Base-by-base conservation (phyloP, 2,888 invertebrate species). In the Parascotia fuliginaria region DNA sequence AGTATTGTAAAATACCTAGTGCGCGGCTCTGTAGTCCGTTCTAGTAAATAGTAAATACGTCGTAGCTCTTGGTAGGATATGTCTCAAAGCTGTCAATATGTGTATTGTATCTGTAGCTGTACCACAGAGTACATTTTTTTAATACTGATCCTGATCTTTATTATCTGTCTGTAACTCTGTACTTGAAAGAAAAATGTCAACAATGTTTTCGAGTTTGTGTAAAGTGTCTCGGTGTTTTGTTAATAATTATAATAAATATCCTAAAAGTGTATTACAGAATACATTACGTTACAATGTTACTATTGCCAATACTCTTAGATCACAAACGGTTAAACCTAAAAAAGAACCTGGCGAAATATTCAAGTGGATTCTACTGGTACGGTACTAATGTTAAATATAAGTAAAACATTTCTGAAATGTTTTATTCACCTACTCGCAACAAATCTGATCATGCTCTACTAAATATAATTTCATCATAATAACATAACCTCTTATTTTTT, bases 361-460 rank as follows among this genome's bases (percentile, higher is more conserved):
- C 57, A 90, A 91, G 75, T 91, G 89, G 89, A 71, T 91, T 14
- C 69, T 91, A 52, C 54, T 90, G 85, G 90, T 90, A 65, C 70
- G 76, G 42, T 56, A 22, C 44, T 19, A 19, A 16, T 5, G 9
- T 3, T 19, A 3, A 15, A 9, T 0, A 11, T 19, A 7, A 9
- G 1, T 19, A 19, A 19, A 3, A 19, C 19, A 19, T 3, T n/a
- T n/a, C n/a, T n/a, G n/a, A n/a, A n/a, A n/a, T n/a, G n/a, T n/a
- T n/a, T n/a, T n/a, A n/a, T n/a, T n/a, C n/a, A n/a, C n/a, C n/a
- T n/a, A n/a, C n/a, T n/a, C n/a, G n/a, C n/a, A 19, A 19, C 19
- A 19, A 19, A 3, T 19, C 19, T 19, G 5, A 19, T 19, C 19
- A 19, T 19, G 19, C 19, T n/a, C n/a, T n/a, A n/a, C n/a, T n/a